Percentiles rank a stretch among this genome's conserved stretches.
Evolutionary conservation across 2,113 vertebrate genomes (phyloP).

Genomic region (Ptyas mucosa): DNA sequence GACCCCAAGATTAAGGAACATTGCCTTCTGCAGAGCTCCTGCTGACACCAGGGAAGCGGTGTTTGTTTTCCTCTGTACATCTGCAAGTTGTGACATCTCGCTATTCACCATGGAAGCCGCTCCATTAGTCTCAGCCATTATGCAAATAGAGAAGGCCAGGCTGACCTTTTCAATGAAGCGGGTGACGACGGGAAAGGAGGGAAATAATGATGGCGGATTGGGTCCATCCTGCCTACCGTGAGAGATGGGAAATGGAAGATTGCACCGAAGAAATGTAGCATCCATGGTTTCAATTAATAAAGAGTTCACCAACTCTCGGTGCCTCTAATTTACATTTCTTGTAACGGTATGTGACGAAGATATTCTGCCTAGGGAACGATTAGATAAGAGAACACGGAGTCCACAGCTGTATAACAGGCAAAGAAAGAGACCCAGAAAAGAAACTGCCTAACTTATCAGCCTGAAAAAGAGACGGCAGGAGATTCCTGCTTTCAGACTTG

Average conservation of each 20-base stretch:
- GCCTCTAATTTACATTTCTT: neutral
- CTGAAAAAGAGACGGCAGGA: too few relatives aligned
- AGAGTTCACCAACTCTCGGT: too few relatives aligned
- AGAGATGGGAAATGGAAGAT: neutral
- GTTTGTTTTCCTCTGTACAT: neutral
- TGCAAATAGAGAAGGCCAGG: constrained; percentile 22
- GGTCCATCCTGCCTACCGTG: neutral
- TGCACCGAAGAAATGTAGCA: neutral
- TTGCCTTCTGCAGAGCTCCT: neutral
- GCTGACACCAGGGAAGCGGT: neutral
- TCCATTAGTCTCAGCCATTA: constrained; percentile 11
- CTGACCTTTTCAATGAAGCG: constrained; percentile 42
- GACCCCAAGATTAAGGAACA: constrained; percentile 32
- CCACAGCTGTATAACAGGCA: too few relatives aligned
- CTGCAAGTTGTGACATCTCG: neutral
- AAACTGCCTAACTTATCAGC: too few relatives aligned
- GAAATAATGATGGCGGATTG: neutral
- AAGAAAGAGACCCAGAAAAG: too few relatives aligned
- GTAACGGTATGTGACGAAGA: too few relatives aligned
- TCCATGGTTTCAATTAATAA: neutral
- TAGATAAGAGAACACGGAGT: too few relatives aligned
- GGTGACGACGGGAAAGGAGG: neutral
- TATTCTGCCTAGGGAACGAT: too few relatives aligned
- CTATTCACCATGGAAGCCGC: neutral
- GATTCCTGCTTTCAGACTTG: too few relatives aligned